Evolutionary conservation across 2,797 vertebrate species (phyloP), one percentile per base, ranked within the genome.

Genomic region (Gymnoscopelus braueri): DNA sequence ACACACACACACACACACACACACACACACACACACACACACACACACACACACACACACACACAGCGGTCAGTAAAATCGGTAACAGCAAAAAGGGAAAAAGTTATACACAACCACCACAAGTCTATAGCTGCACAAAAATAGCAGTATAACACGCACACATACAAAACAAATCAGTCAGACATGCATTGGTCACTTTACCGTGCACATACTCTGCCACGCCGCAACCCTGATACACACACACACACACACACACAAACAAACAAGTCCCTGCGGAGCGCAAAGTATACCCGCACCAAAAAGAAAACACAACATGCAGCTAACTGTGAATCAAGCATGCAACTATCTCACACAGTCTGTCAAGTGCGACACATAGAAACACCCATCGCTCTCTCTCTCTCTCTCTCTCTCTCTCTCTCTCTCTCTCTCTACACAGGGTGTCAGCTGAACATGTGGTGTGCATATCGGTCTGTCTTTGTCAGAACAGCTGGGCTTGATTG

Each of bases 361-460:
- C 51, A 81, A 75, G 59, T 83, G 39, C 14, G 12, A 13, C 24
- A 32, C 54, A 81, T 77, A 79, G 77, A 67, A 78, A 79, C 81
- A 78, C 85, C 80, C 77, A 80, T 58, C 72, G 78, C 69, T 32
- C 26, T 35, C 29, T 13, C 13, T 35, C 26, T n/a, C 26, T n/a
- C 57, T 3, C 13, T 35, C 14, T n/a, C 57, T 7, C 72, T 83
- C 71, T 64, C 59, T 50, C 44, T 78, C 54, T 65, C 44, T 63
- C 53, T 61, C 11, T 58, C 65, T 66, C 75, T 51, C 48, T 51
- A 55, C 67, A 26, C 63, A 74, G 71, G 77, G 67, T 77, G 81
- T 88, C 84, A 87, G 84, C 87, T 85, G 87, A 85, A 82, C 86
- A 85, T 87, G 85, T 85, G 83, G 82, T 88, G 88, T 82, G 84